Conservation (phyloP, 2,888 invertebrate genomes). For the Hemaris fuciformis region DNA sequence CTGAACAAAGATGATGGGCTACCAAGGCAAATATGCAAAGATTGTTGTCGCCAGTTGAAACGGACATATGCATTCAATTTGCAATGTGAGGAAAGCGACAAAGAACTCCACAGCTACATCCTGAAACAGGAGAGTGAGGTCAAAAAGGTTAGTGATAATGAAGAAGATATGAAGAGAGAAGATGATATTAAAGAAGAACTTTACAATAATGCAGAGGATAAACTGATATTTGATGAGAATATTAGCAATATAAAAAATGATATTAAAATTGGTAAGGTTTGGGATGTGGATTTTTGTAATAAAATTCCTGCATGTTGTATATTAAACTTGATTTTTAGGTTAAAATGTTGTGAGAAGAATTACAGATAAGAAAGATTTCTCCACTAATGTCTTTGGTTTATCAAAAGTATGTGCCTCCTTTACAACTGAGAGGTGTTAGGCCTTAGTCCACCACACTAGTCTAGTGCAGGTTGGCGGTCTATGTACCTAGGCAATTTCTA, state of each 20-base stretch:
- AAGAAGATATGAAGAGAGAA: conserved; percentile 23
- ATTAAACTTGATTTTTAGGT: too few species aligned
- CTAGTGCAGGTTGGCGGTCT: too few species aligned
- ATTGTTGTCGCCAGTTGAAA: conserved; percentile 62
- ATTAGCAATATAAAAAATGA: conserved; percentile 31
- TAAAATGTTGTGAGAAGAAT: too few species aligned
- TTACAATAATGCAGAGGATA: conserved; percentile 18
- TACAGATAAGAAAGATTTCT: too few species aligned
- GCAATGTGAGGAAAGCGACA: conserved; percentile 63
- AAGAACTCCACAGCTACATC: conserved; percentile 40
- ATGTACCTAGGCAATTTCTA: too few species aligned
- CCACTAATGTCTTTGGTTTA: too few species aligned
- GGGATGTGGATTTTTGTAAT: background rate
- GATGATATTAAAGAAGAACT: conserved; percentile 20
- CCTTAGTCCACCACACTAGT: too few species aligned
- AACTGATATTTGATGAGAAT: conserved; percentile 28
- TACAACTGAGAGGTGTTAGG: too few species aligned
- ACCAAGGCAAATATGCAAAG: conserved; percentile 66
- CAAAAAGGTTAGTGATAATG: conserved; percentile 18
- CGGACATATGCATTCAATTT: conserved; percentile 58
- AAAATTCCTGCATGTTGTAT: background rate
- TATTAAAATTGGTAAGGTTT: conserved; percentile 45
- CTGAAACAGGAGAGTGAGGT: conserved; percentile 12
- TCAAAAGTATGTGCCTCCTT: too few species aligned
- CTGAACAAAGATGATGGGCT: conserved; percentile 58